Conservation (phyloP, 2,888 invertebrate species). For the Temnothorax rugatulus region DNA sequence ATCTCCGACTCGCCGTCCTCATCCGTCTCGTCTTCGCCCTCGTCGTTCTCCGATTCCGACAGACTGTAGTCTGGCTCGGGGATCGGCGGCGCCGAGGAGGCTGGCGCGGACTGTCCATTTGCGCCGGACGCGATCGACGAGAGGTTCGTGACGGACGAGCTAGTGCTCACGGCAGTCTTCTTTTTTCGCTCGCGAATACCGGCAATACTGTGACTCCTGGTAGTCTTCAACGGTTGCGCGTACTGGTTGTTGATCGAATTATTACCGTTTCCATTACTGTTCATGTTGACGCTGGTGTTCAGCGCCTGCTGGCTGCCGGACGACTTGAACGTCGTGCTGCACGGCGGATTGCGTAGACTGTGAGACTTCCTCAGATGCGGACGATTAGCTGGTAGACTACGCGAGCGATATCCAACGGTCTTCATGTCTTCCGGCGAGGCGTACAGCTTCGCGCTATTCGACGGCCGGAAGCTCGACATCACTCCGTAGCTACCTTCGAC, state of each 20-base stretch:
- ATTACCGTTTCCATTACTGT: constrained; percentile 72
- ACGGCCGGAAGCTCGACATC: constrained; percentile 96
- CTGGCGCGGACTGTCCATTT: constrained; percentile 67
- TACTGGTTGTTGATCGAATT: constrained; percentile 86
- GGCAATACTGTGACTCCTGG: constrained; percentile 84
- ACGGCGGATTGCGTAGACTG: constrained; percentile 87
- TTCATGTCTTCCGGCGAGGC: constrained; percentile 95
- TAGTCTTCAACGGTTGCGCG: constrained; percentile 88
- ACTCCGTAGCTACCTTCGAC: constrained; percentile 87
- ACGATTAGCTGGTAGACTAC: constrained; percentile 87
- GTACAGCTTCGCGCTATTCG: constrained; percentile 94
- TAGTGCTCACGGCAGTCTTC: constrained; percentile 84
- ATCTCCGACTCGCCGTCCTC: constrained; percentile 84
- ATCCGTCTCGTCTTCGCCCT: constrained; percentile 88
- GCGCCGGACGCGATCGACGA: constrained; percentile 74
- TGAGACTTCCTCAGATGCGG: constrained; percentile 89
- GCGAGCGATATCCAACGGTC: constrained; percentile 90
- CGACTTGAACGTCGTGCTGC: constrained; percentile 86
- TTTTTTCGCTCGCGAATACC: constrained; percentile 84
- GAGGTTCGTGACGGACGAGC: constrained; percentile 85
- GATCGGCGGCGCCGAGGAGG: constrained; percentile 90
- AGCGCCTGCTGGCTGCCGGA: constrained; percentile 58
- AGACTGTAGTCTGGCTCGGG: constrained; percentile 97
- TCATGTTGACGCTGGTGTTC: constrained; percentile 63
- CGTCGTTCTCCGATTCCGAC: constrained; percentile 93